Conservation (phyloP, 2,113 vertebrate species). For the Symphodus melops region DNA sequence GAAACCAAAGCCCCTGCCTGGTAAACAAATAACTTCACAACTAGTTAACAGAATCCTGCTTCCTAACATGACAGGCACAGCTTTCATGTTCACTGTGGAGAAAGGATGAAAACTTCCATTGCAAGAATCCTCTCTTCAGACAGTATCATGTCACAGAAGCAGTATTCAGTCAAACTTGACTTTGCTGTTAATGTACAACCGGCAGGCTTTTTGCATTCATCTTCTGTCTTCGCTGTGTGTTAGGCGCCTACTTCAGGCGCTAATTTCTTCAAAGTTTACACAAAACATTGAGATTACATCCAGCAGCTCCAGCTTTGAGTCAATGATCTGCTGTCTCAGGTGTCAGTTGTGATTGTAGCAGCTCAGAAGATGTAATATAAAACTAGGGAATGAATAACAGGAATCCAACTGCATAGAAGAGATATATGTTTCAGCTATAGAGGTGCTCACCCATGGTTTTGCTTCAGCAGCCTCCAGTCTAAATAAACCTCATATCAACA, state of each 20-base stretch:
- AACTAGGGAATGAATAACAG: slow-evolving; percentile 13
- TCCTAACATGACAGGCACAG: slow-evolving; percentile 17
- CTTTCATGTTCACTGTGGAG: slow-evolving; percentile 23
- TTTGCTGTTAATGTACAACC: neutral
- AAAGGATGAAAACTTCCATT: neutral
- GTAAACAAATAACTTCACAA: slow-evolving; percentile 60
- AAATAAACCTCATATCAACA: slow-evolving; percentile 69
- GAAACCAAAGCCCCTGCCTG: slow-evolving; percentile 27
- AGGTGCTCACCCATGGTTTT: slow-evolving; percentile 9
- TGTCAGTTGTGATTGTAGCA: slow-evolving; percentile 9
- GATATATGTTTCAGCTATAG: slow-evolving; percentile 28
- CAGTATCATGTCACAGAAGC: neutral
- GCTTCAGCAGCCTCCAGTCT: slow-evolving; percentile 52
- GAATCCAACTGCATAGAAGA: neutral
- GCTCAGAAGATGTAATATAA: slow-evolving; percentile 18
- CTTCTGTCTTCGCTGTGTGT: neutral
- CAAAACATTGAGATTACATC: slow-evolving; percentile 23
- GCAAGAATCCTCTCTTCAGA: slow-evolving; percentile 1
- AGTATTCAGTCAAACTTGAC: neutral
- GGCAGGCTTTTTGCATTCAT: neutral
- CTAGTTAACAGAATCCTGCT: slow-evolving; percentile 43
- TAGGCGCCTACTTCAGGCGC: neutral
- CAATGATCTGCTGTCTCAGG: slow-evolving; percentile 14
- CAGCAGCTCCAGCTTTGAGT: slow-evolving; percentile 18
- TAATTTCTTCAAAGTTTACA: slow-evolving; percentile 25